These are phyloP conservation scores for Paragorgia papillata DNA, from an alignment of 92 coral and sea anemone genomes.

Conservation along the genomic window DNA sequence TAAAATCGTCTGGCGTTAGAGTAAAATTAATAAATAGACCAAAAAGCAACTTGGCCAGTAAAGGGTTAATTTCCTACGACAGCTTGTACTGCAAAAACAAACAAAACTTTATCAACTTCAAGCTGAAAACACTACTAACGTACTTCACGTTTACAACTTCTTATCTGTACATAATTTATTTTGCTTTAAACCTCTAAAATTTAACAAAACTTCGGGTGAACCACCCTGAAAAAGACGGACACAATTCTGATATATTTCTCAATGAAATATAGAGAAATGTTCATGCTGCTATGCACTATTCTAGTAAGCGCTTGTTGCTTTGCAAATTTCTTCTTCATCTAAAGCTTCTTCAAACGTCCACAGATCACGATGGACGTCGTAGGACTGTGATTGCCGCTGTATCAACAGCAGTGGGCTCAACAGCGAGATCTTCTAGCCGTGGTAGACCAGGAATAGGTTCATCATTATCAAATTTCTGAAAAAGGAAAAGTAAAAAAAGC, in stretches of 20 bases:
- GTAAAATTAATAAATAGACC: too few species aligned
- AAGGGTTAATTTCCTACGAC: too few species aligned
- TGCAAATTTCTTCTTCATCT: constrained; percentile 86
- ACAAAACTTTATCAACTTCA: too few species aligned
- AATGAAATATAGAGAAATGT: too few species aligned
- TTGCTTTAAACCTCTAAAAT: not conserved
- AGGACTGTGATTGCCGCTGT: constrained; percentile 86
- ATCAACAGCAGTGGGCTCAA: constrained; percentile 80
- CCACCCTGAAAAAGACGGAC: too few species aligned
- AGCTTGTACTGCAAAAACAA: too few species aligned
- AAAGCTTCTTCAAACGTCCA: constrained; percentile 90
- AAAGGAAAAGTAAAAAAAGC: not conserved
- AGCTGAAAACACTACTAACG: too few species aligned
- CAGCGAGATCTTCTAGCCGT: constrained; percentile 88
- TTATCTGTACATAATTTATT: not conserved
- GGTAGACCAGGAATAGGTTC: constrained; percentile 75
- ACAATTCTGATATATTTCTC: too few species aligned
- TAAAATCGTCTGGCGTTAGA: too few species aligned
- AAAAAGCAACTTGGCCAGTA: too few species aligned
- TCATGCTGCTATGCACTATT: not conserved
- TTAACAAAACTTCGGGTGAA: not conserved
- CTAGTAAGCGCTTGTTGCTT: constrained; percentile 79
- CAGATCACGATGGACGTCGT: constrained; percentile 86
- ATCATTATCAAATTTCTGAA: constrained; percentile 86
- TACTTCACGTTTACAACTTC: too few species aligned